Evolutionary conservation across 2,888 invertebrate species (phyloP).

Genomic region (Drosophila stalkeri): DNA sequence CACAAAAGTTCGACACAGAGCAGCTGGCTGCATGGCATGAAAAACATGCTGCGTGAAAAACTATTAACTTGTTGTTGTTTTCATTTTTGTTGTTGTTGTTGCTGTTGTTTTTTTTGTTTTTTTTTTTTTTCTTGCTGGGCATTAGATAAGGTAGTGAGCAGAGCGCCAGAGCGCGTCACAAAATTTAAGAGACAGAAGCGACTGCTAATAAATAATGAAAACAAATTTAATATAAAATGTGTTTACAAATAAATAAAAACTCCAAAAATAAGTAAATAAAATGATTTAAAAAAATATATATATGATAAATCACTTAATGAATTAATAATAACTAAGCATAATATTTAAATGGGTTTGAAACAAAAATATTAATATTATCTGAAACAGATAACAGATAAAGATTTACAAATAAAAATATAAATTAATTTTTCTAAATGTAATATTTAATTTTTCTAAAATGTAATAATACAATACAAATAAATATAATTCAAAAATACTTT

Average conservation of each 20-base stretch:
- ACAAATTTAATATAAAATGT: background rate
- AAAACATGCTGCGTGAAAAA: slow-evolving; percentile 63
- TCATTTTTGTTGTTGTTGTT: background rate
- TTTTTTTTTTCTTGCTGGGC: slow-evolving; percentile 6
- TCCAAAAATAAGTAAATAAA: background rate
- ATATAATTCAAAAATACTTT: too few species aligned
- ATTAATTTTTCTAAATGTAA: too few species aligned
- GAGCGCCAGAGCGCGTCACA: background rate
- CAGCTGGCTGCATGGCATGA: slow-evolving; percentile 64
- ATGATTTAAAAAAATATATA: background rate
- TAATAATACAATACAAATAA: too few species aligned
- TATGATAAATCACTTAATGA: background rate
- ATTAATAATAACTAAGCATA: background rate
- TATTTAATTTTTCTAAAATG: too few species aligned
- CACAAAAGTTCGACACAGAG: slow-evolving; percentile 58
- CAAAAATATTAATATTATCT: too few species aligned
- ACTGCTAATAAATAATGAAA: background rate
- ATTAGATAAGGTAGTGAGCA: slow-evolving; percentile 6
- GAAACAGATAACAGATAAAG: too few species aligned
- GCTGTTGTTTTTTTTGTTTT: slow-evolving; percentile 1
- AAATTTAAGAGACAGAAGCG: background rate
- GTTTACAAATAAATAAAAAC: background rate
- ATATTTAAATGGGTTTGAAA: too few species aligned
- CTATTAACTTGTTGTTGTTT: slow-evolving; percentile 58
- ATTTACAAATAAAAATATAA: too few species aligned